Conservation (phyloP, 2,888 invertebrate genomes). For the Epicampocera succincta region DNA sequence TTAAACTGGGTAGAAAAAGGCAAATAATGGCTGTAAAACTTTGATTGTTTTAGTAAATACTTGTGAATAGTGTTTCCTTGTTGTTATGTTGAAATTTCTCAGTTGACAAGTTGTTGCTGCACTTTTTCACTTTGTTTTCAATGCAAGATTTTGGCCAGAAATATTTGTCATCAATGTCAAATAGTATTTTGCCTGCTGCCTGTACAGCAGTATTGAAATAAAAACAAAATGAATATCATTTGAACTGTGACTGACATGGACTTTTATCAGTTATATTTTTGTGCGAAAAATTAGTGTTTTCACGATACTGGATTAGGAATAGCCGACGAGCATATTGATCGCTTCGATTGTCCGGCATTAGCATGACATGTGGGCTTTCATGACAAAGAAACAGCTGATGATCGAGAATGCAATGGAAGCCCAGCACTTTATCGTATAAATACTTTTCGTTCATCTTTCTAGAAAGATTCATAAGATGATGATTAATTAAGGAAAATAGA, state of each 20-base stretch:
- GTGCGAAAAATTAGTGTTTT: no score
- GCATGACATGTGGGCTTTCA: no score
- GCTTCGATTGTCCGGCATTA: no score
- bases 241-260: background rate
- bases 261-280: background rate
- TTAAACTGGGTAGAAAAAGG: background rate
- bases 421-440: no score
- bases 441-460: no score
- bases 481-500: no score
- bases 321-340: no score
- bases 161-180: conserved; percentile 38
- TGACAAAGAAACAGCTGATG: no score
- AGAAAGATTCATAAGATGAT: no score
- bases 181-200: conserved; percentile 36
- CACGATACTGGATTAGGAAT: no score
- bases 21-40: conserved; percentile 5
- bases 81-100: conserved; percentile 34
- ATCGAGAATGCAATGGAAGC: no score
- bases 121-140: conserved; percentile 15
- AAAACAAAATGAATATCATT: conserved; percentile 6
- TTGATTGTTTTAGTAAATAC: conserved; percentile 25
- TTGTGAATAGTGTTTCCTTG: conserved; percentile 33
- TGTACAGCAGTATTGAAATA: background rate
- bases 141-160: background rate
- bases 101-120: conserved; percentile 1